Evolutionary conservation across 2,113 vertebrate genomes (phyloP), one percentile per base, ranked within the genome.

Genomic region (Archilochus colubris): DNA sequence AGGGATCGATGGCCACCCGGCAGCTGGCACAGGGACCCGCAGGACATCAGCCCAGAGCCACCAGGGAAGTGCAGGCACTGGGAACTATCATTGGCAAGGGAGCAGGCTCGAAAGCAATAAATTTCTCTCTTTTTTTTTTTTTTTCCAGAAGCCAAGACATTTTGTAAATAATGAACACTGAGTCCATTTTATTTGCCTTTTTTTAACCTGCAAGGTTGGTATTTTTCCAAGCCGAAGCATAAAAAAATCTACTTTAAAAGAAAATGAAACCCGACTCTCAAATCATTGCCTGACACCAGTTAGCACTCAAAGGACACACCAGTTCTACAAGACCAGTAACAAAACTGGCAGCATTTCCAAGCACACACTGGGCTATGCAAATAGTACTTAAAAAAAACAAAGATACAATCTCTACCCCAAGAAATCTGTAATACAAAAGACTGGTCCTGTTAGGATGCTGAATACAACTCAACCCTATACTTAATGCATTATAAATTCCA

Each of bases 161-260:
- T 86, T 88, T 30, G 76, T 94, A 79, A 95, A 95, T 91, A 88
- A 96, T 91, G 91, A 86, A 92, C 74, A 46, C 63, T 1, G 0
- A 61, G 80, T 27, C 81, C 77, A 63, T 14, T 89, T 84, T 50
- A 58, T 77, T 81, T 89, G 61, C 81, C 54, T 83, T 81, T 89
- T 88, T 86, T 84, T 54, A 84, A 89, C 84, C 85, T 48, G 33
- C 61, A 30, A 33, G 10, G 24, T 15, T 51, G 66, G 3, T 59
- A 19, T 67, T 93, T 93, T 86, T 54, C 61, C 22, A 25, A 77
- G 54, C 21, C 2, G 12, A 89, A 89, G 23, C 77, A 54, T 53
- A 30, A 48, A 70, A 70, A 77, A 76, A 6, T 17, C 20, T 63
- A 19, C 64, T 82, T 89, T 18, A 21, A 81, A 93, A 62, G 20